Base-by-base conservation (phyloP, 2,888 invertebrate genomes). In the Campaea margaritaria region DNA sequence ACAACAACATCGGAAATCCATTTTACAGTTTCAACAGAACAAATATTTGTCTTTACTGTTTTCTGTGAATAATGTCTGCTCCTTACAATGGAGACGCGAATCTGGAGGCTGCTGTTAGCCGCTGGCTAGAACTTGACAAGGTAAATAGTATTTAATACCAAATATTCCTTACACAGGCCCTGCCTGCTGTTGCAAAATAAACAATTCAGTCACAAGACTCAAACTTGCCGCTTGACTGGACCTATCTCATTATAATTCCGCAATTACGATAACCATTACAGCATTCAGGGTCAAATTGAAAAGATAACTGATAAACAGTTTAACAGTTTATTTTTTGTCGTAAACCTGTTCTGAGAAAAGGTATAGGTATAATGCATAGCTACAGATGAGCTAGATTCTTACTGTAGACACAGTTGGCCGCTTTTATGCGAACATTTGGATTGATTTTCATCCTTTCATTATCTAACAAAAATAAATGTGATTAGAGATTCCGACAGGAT, bases 121-220 rank as follows among this genome's bases (percentile, higher is more conserved):
- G 95, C 70, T 97, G 97, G 96, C 79, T 96, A 4, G 82, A 90
- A 65, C 96, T 95, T 94, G 97, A 97, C 79, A 94, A 94, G 93
- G 95, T 95, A 87, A 15, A 36, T 43, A 15, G 9, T 28, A 45
- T 13, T 38, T 38, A 12, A 11, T 11, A n/a, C n/a, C 2, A 16
- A n/a, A n/a, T n/a, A n/a, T n/a, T n/a, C n/a, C n/a, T n/a, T n/a
- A n/a, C n/a, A n/a, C n/a, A n/a, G n/a, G n/a, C n/a, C n/a, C n/a
- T n/a, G n/a, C n/a, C n/a, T n/a, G n/a, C n/a, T n/a, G n/a, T 13
- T 14, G 16, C 15, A 36, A 36, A 38, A 7, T 36, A 48, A 11
- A 14, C 8, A 9, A 31, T 51, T 41, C 2, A 12, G 34, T 51
- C 58, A 58, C 58, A 58, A 58, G 58, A 58, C 38, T 21, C 54